Evolutionary conservation across 2,113 vertebrate species (phyloP), one percentile per base, ranked within the genome.

Genomic region (Elachura formosa): DNA sequence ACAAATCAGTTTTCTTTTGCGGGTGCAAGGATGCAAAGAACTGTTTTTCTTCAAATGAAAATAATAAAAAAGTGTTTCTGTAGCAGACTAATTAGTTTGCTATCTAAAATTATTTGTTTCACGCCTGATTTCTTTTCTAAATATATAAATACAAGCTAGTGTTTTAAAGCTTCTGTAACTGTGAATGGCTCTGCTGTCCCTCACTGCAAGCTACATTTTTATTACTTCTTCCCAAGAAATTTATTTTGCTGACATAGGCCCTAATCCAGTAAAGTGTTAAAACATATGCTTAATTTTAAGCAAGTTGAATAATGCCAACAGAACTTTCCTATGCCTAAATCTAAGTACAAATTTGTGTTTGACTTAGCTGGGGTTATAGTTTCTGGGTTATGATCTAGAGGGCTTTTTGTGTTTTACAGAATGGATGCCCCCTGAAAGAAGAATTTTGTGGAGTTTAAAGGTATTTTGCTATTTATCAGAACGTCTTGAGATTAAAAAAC

Each of bases 191-290:
- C 95, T 82, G 89, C 93, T 95, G 95, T 96, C 93, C 67, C 75
- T 77, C 74, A 62, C 87, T 87, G 87, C 94, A 93, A 96, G 87
- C 78, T 91, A 76, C 49, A 0, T 28, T 97, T 97, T 97, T 95
- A 96, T 95, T 95, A 94, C 94, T 95, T 91, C 89, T 97, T 83
- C 84, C 78, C 74, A 93, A 95, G 67, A 94, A 96, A 93, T 95
- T 94, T 95, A 95, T 91, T 96, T 96, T 96, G 95, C 96, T 95
- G 95, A 97, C 78, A 87, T 93, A 88, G 94, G 95, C 95, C 26
- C 75, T 92, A 94, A 95, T 96, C 95, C 94, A 95, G 77, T 62
- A 61, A 92, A 90, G 93, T 83, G 82, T 89, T 97, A 96, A 94
- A 96, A 95, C 95, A 90, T 79, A 87, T 80, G 94, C 94, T 91